Percentiles rank a stretch among this genome's conserved stretches.
Evolutionary conservation across 2,888 invertebrate species (phyloP).

Genomic region (Drosophila tripunctata): DNA sequence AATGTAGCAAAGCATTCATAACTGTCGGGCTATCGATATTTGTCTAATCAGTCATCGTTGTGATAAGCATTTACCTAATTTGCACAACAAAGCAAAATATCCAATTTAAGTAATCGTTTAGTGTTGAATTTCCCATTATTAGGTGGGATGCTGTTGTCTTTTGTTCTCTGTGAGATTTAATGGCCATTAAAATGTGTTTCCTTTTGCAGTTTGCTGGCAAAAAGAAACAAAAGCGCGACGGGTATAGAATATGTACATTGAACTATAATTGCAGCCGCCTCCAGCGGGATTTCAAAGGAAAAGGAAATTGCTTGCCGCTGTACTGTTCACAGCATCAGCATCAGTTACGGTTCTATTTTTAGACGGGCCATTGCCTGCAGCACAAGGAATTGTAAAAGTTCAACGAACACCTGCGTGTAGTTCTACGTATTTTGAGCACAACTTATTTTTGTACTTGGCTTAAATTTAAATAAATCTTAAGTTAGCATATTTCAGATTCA

Average conservation of each 20-base stretch:
- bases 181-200: conserved; percentile 50
- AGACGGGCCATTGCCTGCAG: conserved; percentile 27
- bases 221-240: conserved; percentile 47
- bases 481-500: not conserved
- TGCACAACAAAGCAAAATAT: no score
- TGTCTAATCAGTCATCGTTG: not conserved
- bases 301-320: conserved; percentile 66
- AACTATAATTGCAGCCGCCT: conserved; percentile 38
- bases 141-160: conserved; percentile 1
- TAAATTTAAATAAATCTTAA: not conserved
- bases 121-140: conserved; percentile 4
- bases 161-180: conserved; percentile 23
- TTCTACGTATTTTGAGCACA: conserved; percentile 24
- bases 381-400: conserved; percentile 34
- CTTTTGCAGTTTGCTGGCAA: conserved; percentile 15
- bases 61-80: not conserved
- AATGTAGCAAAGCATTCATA: not conserved
- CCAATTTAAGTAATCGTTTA: not conserved
- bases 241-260: conserved; percentile 55
- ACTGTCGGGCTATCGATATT: not conserved
- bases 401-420: conserved; percentile 46
- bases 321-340: conserved; percentile 34
- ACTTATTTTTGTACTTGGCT: conserved; percentile 19
- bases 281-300: conserved; percentile 39
- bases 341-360: conserved; percentile 53